These are phyloP conservation scores for Eclectus roratus DNA, from an alignment of 2,113 vertebrate genomes.

Conservation along the genomic window DNA sequence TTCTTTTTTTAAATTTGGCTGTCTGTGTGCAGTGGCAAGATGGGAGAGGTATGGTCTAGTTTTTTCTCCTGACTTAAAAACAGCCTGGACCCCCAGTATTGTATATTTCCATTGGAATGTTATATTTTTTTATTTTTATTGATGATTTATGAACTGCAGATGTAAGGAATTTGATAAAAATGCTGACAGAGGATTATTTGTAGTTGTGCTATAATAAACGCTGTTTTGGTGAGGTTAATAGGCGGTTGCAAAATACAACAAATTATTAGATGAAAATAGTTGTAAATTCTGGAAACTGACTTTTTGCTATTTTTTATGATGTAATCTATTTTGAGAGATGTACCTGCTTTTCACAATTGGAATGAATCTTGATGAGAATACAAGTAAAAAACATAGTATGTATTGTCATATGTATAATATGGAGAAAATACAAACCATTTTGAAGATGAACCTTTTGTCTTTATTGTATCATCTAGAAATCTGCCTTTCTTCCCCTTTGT, in stretches of 20 bases:
- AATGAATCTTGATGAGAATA: neutral
- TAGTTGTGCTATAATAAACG: neutral
- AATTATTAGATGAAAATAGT: neutral
- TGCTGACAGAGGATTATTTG: neutral
- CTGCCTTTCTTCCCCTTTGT: neutral
- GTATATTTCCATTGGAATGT: neutral
- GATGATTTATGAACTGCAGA: neutral
- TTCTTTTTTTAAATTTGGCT: neutral
- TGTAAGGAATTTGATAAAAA: constrained; percentile 14
- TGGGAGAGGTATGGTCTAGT: neutral
- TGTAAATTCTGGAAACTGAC: neutral
- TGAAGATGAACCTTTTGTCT: neutral
- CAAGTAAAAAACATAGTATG: neutral
- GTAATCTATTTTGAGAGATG: neutral
- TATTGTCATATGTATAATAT: neutral
- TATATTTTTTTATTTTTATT: neutral
- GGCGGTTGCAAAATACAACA: neutral
- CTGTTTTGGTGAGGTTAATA: neutral
- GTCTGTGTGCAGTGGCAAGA: neutral
- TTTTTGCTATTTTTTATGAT: neutral
- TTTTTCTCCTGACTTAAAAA: neutral
- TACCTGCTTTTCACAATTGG: neutral
- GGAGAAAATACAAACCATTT: neutral
- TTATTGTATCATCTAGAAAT: neutral
- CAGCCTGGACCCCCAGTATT: rapidly evolving